Evolutionary conservation across 2,797 vertebrate genomes (phyloP).

Genomic region (Poeciliopsis gracilis): DNA sequence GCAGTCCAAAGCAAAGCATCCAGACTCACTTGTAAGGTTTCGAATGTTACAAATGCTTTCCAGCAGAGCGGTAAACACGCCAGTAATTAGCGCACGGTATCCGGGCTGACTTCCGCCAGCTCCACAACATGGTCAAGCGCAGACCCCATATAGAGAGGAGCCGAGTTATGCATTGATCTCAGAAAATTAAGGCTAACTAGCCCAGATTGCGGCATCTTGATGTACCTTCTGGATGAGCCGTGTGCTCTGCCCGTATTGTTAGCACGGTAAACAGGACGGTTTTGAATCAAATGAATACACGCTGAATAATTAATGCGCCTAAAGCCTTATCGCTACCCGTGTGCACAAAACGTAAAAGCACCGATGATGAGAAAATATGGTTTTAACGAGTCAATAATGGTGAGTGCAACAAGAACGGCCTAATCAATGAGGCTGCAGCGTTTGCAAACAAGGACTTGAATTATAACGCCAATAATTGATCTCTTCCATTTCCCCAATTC

Average conservation of each 20-base stretch:
- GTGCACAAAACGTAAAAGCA: conserved; percentile 72
- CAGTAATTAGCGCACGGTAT: conserved; percentile 76
- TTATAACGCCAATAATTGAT: conserved; percentile 85
- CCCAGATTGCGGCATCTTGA: conserved; percentile 76
- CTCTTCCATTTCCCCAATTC: conserved; percentile 58
- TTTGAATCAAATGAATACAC: conserved; percentile 74
- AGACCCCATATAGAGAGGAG: conserved; percentile 79
- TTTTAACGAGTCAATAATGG: conserved; percentile 85
- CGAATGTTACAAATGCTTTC: conserved; percentile 75
- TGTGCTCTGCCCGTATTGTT: conserved; percentile 61
- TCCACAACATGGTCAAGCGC: conserved; percentile 68
- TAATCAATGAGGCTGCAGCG: conserved; percentile 82
- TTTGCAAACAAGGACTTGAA: conserved; percentile 86
- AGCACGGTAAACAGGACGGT: conserved; percentile 71
- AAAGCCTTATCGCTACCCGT: conserved; percentile 67
- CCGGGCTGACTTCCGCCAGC: conserved; percentile 69
- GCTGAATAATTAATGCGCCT: conserved; percentile 80
- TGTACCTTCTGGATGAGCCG: conserved; percentile 77
- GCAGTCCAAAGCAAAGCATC: conserved; percentile 44
- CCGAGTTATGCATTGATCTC: conserved; percentile 80
- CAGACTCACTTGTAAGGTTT: conserved; percentile 61
- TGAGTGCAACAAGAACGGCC: conserved; percentile 76
- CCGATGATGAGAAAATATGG: conserved; percentile 83
- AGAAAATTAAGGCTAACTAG: conserved; percentile 78
- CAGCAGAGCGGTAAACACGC: conserved; percentile 77